Percentiles rank a stretch among this genome's conserved stretches.
These are phyloP conservation scores for Pluvianellus socialis DNA, from an alignment of 2,113 vertebrate species.

Conservation along the genomic window DNA sequence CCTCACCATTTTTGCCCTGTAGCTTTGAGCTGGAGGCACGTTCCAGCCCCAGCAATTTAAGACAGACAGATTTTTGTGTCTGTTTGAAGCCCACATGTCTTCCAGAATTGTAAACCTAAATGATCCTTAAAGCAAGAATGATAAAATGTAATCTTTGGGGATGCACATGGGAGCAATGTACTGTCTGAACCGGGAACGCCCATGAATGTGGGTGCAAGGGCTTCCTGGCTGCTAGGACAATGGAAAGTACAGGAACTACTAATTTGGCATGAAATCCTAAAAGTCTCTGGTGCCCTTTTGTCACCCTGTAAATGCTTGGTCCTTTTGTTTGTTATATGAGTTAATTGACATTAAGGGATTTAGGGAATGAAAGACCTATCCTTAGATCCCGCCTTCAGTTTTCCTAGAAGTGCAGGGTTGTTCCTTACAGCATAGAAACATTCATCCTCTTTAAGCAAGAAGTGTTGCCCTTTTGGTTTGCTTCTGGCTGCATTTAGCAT, in stretches of 20 bases:
- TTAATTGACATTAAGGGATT: neutral
- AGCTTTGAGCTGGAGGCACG: neutral
- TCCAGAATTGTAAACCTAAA: neutral
- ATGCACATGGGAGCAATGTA: neutral
- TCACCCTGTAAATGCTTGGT: neutral
- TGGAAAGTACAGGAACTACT: neutral
- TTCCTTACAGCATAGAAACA: neutral
- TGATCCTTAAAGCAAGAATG: neutral
- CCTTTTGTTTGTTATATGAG: neutral
- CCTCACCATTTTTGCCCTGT: neutral
- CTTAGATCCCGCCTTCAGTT: neutral
- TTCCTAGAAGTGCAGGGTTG: neutral
- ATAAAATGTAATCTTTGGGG: neutral
- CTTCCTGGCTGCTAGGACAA: neutral
- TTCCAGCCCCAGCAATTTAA: neutral
- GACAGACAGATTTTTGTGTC: neutral
- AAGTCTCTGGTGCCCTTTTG: neutral
- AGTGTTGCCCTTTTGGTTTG: neutral
- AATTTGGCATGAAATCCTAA: neutral
- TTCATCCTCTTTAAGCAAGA: neutral
- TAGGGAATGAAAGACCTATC: neutral
- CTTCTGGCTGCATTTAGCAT: constrained; percentile 18
- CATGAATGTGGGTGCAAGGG: neutral
- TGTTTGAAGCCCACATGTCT: accelerated
- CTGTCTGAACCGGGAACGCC: neutral